Percentiles rank a stretch among this genome's conserved stretches.
phyloP scores from a whole-genome alignment of 1,140 invertebrate genomes.

The Aethina tumida region DNA sequence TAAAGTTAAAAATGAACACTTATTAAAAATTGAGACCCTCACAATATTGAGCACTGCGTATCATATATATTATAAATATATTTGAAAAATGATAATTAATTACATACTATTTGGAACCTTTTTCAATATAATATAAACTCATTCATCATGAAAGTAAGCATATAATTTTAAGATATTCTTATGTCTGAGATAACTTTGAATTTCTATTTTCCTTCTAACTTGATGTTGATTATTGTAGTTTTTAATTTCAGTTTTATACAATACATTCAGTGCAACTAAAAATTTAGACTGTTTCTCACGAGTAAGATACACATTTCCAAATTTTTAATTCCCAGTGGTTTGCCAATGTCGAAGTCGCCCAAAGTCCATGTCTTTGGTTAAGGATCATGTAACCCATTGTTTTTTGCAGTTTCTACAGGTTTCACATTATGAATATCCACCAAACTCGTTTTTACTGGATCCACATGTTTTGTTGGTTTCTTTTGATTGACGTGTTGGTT shows the following conservation, averaged over 20 bases:
- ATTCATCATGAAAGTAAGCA: constrained; percentile 91
- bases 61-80: no score
- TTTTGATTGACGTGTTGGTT: no score
- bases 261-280: constrained; percentile 89
- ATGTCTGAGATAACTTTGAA: constrained; percentile 85
- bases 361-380: constrained; percentile 55
- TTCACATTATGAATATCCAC: no score
- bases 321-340: constrained; percentile 95
- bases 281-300: constrained; percentile 87
- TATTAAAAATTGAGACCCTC: no score
- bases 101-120: constrained; percentile 71
- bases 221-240: constrained; percentile 87
- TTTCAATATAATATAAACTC: constrained; percentile 91
- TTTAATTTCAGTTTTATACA: constrained; percentile 88
- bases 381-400: constrained; percentile 19
- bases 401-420: no score
- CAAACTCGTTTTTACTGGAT: no score
- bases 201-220: constrained; percentile 85
- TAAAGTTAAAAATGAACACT: no score
- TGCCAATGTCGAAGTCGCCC: constrained; percentile 92
- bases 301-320: constrained; percentile 96
- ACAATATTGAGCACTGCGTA: no score
- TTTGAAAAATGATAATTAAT: no score
- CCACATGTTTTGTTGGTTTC: no score
- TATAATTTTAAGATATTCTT: constrained; percentile 89